Evolutionary conservation across 2,888 invertebrate genomes (phyloP), one percentile per base, ranked within the genome.

Genomic region (Brachyptera putata): DNA sequence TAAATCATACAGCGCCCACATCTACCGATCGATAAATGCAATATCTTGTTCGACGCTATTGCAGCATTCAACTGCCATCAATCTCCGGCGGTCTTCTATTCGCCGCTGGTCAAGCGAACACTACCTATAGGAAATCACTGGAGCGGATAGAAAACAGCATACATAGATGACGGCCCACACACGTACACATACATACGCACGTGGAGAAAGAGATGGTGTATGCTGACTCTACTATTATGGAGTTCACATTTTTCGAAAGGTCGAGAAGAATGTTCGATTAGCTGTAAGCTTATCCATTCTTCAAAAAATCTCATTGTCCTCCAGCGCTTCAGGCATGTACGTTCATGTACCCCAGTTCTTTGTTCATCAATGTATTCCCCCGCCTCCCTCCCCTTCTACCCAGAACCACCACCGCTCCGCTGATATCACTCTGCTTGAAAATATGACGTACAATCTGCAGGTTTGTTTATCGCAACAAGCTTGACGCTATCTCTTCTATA

Each of bases 241-340:
- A 3, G 25, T 13, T 21, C n/a, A 25, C 48, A 24, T 16, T 16
- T 22, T n/a, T 30, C 26, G n/a, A 24, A n/a, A 34, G 53, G 3
- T 21, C 16, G 16, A 30, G 36, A 53, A 53, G 53, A 53, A 53
- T 53, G 53, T 53, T 53, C 53, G 53, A 53, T 53, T 53, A 53
- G 53, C 36, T 53, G 53, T 53, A 53, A 53, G 34, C 50, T 21
- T 5, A 34, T 16, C 53, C 53, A 30, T 53, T 53, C 53, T 30
- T 36, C 34, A 22, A 2, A n/a, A 50, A 21, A 22, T 18, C 24
- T 53, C 53, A 53, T 53, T 53, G 53, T 53, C 36, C 34, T 21
- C 46, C 18, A 4, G 13, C 21, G n/a, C n/a, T n/a, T n/a, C n/a
- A n/a, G n/a, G n/a, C n/a, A n/a, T n/a, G n/a, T n/a, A n/a, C n/a